Percentiles rank a stretch among this genome's conserved stretches.
Conservation (phyloP, 2,797 vertebrate genomes). For the Leptoclinus maculatus region DNA sequence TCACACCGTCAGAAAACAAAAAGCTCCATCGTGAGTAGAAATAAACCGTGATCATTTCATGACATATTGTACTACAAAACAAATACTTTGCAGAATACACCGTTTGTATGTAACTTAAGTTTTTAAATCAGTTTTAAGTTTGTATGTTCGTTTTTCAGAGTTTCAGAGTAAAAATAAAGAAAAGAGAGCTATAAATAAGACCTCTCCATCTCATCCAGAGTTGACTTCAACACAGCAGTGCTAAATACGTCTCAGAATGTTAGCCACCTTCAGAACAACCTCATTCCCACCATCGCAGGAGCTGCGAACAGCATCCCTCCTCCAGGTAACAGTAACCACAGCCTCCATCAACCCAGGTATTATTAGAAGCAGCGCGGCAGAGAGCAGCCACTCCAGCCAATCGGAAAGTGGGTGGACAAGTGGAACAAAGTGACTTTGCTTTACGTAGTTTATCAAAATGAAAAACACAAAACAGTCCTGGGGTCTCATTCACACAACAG, state of each 20-base stretch:
- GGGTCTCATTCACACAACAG: background rate
- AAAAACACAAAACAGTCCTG: conserved; percentile 43
- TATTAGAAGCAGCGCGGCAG: conserved; percentile 71
- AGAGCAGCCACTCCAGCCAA: conserved; percentile 50
- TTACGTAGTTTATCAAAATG: conserved; percentile 13
- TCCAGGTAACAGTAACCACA: conserved; percentile 80
- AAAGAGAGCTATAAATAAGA: conserved; percentile 25
- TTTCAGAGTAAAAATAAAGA: background rate
- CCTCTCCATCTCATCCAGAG: conserved; percentile 21
- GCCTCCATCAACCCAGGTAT: conserved; percentile 74
- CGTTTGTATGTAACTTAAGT: background rate
- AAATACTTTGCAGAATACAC: background rate
- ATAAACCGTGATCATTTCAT: background rate
- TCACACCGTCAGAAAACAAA: background rate
- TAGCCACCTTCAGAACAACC: conserved; percentile 6
- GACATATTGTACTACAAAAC: background rate
- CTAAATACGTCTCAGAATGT: conserved; percentile 55
- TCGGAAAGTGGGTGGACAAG: conserved; percentile 18
- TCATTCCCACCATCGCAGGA: conserved; percentile 36
- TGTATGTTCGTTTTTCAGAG: background rate
- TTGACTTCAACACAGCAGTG: conserved; percentile 45
- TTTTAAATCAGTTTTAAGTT: background rate
- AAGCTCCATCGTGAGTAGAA: background rate
- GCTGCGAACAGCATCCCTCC: conserved; percentile 49
- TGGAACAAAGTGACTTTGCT: conserved; percentile 31